phyloP scores from a whole-genome alignment of 2,888 invertebrate species.

The Thera britannica region DNA sequence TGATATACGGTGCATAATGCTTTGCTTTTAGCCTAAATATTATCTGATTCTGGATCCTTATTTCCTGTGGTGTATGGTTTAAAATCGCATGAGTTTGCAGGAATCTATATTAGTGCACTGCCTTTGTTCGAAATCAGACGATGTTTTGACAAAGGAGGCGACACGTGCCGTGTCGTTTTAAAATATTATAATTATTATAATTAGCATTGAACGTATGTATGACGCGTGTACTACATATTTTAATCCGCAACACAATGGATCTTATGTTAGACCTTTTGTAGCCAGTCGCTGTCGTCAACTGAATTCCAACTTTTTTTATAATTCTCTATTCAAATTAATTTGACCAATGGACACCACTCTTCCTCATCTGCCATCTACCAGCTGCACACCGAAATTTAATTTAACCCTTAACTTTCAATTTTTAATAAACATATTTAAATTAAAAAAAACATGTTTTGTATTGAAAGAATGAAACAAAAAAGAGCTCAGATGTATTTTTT shows the following conservation, averaged over 20 bases:
- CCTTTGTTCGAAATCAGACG: conserved; percentile 47
- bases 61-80: conserved; percentile 10
- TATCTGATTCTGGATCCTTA: conserved; percentile 13
- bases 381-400: not conserved
- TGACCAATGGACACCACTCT: not conserved
- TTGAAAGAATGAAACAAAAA: not conserved
- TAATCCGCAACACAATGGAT: conserved; percentile 26
- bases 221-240: conserved; percentile 31
- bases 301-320: not conserved
- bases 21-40: not conserved
- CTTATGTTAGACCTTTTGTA: conserved; percentile 7
- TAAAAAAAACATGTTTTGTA: not conserved
- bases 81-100: conserved; percentile 3
- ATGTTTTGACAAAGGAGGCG: conserved; percentile 55
- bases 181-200: conserved; percentile 35
- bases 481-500: too few species aligned
- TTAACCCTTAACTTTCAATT: not conserved
- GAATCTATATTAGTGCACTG: conserved; percentile 26
- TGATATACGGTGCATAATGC: conserved; percentile 34
- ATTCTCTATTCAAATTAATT: not conserved
- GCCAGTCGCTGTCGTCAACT: not conserved
- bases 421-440: not conserved
- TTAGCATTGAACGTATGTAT: conserved; percentile 34
- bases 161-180: conserved; percentile 44
- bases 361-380: not conserved